Base-by-base conservation (phyloP, 1,140 invertebrate species). In the Globodera ellingtonae region DNA sequence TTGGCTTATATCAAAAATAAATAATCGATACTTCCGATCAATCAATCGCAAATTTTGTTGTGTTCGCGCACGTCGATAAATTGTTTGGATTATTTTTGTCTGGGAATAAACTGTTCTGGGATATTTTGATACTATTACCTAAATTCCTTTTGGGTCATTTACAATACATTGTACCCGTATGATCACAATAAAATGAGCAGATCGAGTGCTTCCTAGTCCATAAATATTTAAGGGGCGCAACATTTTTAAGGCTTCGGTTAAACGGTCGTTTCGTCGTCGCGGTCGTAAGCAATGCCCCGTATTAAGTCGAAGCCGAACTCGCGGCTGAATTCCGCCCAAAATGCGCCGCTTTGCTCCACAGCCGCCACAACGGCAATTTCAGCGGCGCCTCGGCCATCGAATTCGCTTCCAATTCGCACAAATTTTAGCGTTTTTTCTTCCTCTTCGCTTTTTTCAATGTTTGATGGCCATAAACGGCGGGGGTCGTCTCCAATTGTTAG, bases 271-370 rank as follows among this genome's bases (percentile, higher is more conserved):
- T 52, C 7, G 50, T 62, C 56, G 56, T 59, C 15, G 18, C 71
- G 7, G 18, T 35, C 71, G 74, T 81, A 59, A 7, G 78, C 35
- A 67, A 80, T 80, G 0, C 79, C 79, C n/a, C 80, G 80, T 7
- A 80, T 52, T 46, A 80, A n/a, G 21, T 80, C 79, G 44, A 82
- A 65, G 4, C 81, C 79, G 52, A 81, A 80, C 6, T 59, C 35
- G 18, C 81, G 79, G 18, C 52, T 46, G 52, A 80, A 48, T 15
- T 80, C 79, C n/a, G 8, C 21, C 79, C 79, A 80, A 80, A 80
- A 80, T 21, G 44, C 21, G 21, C n/a, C 78, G 9, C 79, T 70
- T 70, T 47, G 7, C 10, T 44, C 46, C 67, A 70, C 46, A 5
- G 21, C 67, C 7, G 21, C 10, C 10, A 18, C 67, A 70, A 9